These are phyloP conservation scores for Remorina albescens DNA, from an alignment of 2,797 vertebrate species.

Conservation along the genomic window DNA sequence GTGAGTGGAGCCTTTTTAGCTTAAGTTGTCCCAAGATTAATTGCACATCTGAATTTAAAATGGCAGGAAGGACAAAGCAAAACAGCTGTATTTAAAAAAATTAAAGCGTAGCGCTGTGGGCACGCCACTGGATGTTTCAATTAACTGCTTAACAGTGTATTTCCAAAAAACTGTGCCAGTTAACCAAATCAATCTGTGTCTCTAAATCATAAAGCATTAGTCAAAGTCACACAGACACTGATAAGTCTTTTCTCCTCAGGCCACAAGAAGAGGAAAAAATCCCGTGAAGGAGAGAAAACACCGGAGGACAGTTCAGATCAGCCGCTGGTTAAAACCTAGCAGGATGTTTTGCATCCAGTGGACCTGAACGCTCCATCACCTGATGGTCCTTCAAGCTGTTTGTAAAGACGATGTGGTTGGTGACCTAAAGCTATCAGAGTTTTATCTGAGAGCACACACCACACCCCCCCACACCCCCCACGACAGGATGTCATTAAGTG, in stretches of 20 bases:
- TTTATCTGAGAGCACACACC: slow-evolving; percentile 62
- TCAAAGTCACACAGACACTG: too few species aligned
- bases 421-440: slow-evolving; percentile 64
- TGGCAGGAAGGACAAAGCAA: too few species aligned
- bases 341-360: neutral
- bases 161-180: too few species aligned
- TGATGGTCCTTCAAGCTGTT: slow-evolving; percentile 43
- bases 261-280: slow-evolving; percentile 87
- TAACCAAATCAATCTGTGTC: too few species aligned
- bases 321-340: slow-evolving; percentile 83
- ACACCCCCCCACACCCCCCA: neutral
- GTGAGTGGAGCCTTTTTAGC: too few species aligned
- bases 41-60: too few species aligned
- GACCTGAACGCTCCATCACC: slow-evolving; percentile 23
- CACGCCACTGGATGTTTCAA: too few species aligned
- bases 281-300: slow-evolving; percentile 84
- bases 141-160: too few species aligned
- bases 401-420: slow-evolving; percentile 31
- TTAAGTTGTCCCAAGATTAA: too few species aligned
- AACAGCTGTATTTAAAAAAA: too few species aligned
- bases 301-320: slow-evolving; percentile 90
- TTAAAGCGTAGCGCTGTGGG: too few species aligned
- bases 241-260: slow-evolving; percentile 78
- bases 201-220: too few species aligned
- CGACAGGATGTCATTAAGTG: slow-evolving; percentile 2